Evolutionary conservation across 1,140 invertebrate species (phyloP).

Genomic region (Araneus ventricosus): DNA sequence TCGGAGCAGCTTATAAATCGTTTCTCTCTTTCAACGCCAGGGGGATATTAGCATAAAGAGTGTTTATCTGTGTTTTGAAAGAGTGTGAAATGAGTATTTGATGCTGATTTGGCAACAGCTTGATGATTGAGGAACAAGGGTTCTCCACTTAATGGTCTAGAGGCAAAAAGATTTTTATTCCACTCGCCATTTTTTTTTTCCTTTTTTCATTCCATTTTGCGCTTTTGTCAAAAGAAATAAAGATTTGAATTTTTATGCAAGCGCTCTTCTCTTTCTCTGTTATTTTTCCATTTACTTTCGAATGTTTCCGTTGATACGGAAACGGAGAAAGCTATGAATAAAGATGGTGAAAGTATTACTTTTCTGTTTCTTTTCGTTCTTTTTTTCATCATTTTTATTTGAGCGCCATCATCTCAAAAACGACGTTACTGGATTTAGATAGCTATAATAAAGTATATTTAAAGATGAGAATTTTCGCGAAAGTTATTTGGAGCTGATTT

Average conservation of each 20-base stretch:
- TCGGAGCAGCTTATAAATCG: constrained; percentile 37
- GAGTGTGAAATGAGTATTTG: constrained; percentile 53
- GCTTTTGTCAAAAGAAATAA: neutral
- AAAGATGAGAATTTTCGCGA: neutral
- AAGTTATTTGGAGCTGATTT: neutral
- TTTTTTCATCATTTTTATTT: neutral
- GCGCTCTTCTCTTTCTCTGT: neutral
- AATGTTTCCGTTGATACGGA: constrained; percentile 23
- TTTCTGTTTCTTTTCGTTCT: neutral
- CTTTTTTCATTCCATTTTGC: neutral
- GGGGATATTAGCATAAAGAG: constrained; percentile 61
- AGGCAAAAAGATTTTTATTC: neutral
- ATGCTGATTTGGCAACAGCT: constrained; percentile 67
- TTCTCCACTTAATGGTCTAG: constrained; percentile 17
- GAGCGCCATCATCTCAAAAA: neutral
- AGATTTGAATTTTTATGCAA: constrained; percentile 55
- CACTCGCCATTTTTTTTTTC: neutral
- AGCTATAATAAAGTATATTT: neutral
- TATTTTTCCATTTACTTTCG: constrained; percentile 61
- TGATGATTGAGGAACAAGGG: constrained; percentile 44
- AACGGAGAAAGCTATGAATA: constrained; percentile 43
- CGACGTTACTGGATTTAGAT: neutral
- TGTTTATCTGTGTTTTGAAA: constrained; percentile 63
- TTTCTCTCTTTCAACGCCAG: neutral
- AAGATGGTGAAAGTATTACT: neutral